Evolutionary conservation across 1,140 invertebrate genomes (phyloP), one percentile per base, ranked within the genome.

Genomic region (Plutomurus gul): DNA sequence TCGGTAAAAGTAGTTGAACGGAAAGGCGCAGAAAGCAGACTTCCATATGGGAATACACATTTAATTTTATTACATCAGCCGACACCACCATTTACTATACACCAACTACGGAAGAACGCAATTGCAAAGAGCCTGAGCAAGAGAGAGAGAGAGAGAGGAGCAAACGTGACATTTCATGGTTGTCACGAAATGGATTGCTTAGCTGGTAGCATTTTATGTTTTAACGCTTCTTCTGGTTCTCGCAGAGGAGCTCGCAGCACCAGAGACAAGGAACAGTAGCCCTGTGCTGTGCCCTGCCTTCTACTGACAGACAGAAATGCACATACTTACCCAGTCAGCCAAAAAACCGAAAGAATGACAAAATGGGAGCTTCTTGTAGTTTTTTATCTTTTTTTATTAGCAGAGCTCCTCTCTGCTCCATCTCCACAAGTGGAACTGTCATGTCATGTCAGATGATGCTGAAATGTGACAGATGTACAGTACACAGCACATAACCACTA

Each of bases 81-180:
- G n/a, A n/a, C n/a, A n/a, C n/a, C n/a, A n/a, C n/a, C n/a, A n/a
- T n/a, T n/a, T n/a, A n/a, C n/a, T n/a, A n/a, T n/a, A n/a, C n/a
- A n/a, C n/a, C n/a, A n/a, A n/a, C n/a, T n/a, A n/a, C n/a, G n/a
- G n/a, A n/a, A n/a, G n/a, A n/a, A n/a, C n/a, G n/a, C n/a, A n/a
- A n/a, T n/a, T n/a, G n/a, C n/a, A n/a, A n/a, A n/a, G n/a, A n/a
- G n/a, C n/a, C n/a, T n/a, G n/a, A n/a, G n/a, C n/a, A n/a, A n/a
- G n/a, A n/a, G n/a, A n/a, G n/a, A n/a, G n/a, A n/a, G n/a, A n/a
- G n/a, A n/a, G n/a, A n/a, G n/a, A n/a, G n/a, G n/a, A n/a, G n/a
- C n/a, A n/a, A 56, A 56, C 22, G 51, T 13, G 51, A 56, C 51
- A 56, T 56, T 56, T 56, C 25, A 56, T 33, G 51, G 51, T 56